Evolutionary conservation across 2,113 vertebrate species (phyloP).

Genomic region (Brienomyrus brachyistius): DNA sequence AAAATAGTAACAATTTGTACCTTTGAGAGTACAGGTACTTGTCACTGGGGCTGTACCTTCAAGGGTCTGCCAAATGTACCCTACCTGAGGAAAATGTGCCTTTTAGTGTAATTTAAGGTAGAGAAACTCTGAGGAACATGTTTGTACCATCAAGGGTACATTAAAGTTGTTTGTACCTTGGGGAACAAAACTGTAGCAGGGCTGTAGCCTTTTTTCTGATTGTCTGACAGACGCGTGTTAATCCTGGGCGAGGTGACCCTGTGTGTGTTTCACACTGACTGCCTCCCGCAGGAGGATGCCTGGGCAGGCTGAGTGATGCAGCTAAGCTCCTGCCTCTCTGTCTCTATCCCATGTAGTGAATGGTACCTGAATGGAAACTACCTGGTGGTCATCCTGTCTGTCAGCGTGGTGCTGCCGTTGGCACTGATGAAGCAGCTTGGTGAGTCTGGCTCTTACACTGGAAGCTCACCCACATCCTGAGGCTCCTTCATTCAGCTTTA

Average conservation of each 20-base stretch:
- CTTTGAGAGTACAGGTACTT: neutral
- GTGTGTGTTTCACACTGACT: neutral
- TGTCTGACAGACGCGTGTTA: neutral
- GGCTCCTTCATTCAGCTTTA: neutral
- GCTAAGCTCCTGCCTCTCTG: neutral
- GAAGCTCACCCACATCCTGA: neutral
- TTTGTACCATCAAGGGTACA: too few relatives aligned
- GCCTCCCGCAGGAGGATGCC: neutral
- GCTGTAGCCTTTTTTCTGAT: neutral
- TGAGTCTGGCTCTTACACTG: conserved; percentile 52
- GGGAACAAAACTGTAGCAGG: neutral
- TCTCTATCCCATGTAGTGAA: conserved; percentile 51
- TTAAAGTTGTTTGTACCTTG: neutral
- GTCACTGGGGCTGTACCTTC: neutral
- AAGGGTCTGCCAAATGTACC: neutral
- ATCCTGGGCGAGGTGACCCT: neutral
- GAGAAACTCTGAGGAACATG: neutral
- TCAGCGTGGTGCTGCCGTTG: conserved; percentile 81
- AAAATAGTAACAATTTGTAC: neutral
- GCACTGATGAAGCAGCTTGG: conserved; percentile 92
- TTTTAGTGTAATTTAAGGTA: neutral
- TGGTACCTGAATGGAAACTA: conserved; percentile 85
- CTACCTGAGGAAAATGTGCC: neutral
- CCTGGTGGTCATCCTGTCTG: conserved; percentile 77
- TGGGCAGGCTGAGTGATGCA: neutral